Evolutionary conservation across 2,888 invertebrate genomes (phyloP).

Genomic region (Monochamus alternatus): DNA sequence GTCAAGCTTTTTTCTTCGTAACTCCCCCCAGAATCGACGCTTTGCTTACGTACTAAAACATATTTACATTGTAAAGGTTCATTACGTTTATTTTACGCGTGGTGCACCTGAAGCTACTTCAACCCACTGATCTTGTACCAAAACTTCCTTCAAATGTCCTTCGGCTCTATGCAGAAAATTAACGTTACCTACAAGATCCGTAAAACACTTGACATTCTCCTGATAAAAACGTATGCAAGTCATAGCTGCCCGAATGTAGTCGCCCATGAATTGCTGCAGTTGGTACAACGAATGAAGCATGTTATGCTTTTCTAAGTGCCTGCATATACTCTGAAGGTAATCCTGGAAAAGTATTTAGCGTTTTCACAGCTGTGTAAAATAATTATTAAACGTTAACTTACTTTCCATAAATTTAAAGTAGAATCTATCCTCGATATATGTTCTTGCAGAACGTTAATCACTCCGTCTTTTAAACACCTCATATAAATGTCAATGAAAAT

Average conservation of each 20-base stretch:
- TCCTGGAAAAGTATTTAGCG: slow-evolving; percentile 68
- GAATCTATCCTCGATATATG: slow-evolving; percentile 79
- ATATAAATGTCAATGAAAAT: slow-evolving; percentile 84
- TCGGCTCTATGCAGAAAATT: slow-evolving; percentile 75
- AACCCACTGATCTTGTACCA: slow-evolving; percentile 75
- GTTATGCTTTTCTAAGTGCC: slow-evolving; percentile 80
- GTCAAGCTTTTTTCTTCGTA: slow-evolving; percentile 71
- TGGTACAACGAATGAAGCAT: slow-evolving; percentile 83
- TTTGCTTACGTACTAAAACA: slow-evolving; percentile 54
- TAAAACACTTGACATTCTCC: slow-evolving; percentile 75
- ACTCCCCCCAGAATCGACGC: slow-evolving; percentile 54
- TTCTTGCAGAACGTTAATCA: slow-evolving; percentile 76
- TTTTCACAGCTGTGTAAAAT: too few species aligned
- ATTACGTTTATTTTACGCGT: background rate
- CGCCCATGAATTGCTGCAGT: slow-evolving; percentile 81
- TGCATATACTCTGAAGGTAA: slow-evolving; percentile 81
- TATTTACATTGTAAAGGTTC: background rate
- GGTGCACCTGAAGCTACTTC: slow-evolving; percentile 68
- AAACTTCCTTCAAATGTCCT: slow-evolving; percentile 78
- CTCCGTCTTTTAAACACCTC: slow-evolving; percentile 79
- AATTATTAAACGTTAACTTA: slow-evolving; percentile 55
- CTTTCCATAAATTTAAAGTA: slow-evolving; percentile 81
- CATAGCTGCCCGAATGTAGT: slow-evolving; percentile 85
- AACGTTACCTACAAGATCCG: slow-evolving; percentile 73
- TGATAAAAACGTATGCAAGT: slow-evolving; percentile 85